phyloP scores from a whole-genome alignment of 2,888 invertebrate species.

The Augochlorella aurata region DNA sequence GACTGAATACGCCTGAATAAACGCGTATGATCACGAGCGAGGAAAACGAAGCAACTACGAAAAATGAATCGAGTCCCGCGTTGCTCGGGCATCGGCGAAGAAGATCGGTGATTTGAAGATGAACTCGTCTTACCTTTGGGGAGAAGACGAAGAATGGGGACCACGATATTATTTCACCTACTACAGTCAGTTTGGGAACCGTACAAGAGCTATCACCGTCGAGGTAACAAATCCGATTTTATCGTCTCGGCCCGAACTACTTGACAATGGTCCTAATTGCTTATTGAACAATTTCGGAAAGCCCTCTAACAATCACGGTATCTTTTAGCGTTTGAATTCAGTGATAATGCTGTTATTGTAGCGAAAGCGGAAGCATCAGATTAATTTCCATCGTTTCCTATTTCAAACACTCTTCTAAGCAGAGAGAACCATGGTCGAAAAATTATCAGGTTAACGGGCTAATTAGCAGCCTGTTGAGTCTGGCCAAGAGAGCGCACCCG shows the following conservation, averaged over 20 bases:
- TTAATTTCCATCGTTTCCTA: background rate
- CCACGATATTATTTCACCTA: constrained; percentile 84
- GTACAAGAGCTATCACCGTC: constrained; percentile 77
- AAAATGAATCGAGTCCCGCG: background rate
- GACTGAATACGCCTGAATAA: background rate
- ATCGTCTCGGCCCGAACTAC: background rate
- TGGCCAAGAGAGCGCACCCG: background rate
- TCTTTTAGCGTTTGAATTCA: background rate
- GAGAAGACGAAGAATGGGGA: constrained; percentile 84
- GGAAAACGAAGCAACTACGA: background rate
- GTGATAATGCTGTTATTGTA: no score
- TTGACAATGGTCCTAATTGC: background rate
- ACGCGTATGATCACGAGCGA: background rate
- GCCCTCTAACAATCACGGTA: background rate
- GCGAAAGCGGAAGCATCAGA: background rate
- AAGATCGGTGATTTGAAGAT: constrained; percentile 54
- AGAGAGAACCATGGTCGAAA: background rate
- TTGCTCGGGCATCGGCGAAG: background rate
- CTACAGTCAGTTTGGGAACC: constrained; percentile 83
- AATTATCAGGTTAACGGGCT: background rate
- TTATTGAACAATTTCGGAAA: background rate
- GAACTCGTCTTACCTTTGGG: constrained; percentile 83
- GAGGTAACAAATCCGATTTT: constrained; percentile 73
- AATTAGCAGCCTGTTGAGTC: background rate
- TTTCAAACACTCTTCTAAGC: background rate